These are phyloP conservation scores for Dysmachus trigonus DNA, from an alignment of 2,888 invertebrate genomes.

Conservation along the genomic window DNA sequence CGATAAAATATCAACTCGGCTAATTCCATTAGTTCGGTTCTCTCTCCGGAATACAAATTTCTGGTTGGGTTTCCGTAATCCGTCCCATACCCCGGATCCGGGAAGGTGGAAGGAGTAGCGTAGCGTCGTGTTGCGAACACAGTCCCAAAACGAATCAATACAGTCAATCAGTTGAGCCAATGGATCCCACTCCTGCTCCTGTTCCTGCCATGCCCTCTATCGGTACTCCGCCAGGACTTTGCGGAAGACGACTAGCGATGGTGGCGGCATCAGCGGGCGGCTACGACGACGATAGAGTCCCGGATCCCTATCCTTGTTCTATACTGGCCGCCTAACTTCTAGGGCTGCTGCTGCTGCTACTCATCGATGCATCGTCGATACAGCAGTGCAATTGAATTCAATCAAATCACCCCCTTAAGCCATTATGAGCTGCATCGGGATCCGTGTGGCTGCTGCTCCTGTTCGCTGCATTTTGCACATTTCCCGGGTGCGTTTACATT, in stretches of 20 bases:
- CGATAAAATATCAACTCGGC: conserved; percentile 49
- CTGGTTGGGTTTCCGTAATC: conserved; percentile 46
- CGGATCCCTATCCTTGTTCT: neutral
- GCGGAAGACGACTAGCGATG: neutral
- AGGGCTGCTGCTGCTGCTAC: too few relatives aligned
- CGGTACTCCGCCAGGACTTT: neutral
- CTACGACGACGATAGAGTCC: neutral
- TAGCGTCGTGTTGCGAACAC: conserved; percentile 28
- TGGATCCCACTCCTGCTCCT: neutral
- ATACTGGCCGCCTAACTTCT: neutral
- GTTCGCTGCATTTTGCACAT: conserved; percentile 15
- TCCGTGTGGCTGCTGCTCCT: neutral
- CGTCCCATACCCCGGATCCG: neutral
- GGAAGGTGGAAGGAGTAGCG: too few relatives aligned
- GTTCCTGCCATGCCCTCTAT: neutral
- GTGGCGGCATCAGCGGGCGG: too few relatives aligned
- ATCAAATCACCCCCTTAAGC: conserved; percentile 44
- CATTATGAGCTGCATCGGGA: conserved; percentile 22
- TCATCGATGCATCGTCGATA: neutral
- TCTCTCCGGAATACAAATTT: conserved; percentile 49
- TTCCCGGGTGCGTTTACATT: conserved; percentile 34
- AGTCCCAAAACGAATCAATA: conserved; percentile 44
- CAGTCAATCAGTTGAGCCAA: conserved; percentile 48
- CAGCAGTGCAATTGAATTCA: conserved; percentile 42
- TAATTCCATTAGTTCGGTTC: conserved; percentile 48